phyloP scores from a whole-genome alignment of 1,140 invertebrate genomes.

The Drosophila nigromelanica region DNA sequence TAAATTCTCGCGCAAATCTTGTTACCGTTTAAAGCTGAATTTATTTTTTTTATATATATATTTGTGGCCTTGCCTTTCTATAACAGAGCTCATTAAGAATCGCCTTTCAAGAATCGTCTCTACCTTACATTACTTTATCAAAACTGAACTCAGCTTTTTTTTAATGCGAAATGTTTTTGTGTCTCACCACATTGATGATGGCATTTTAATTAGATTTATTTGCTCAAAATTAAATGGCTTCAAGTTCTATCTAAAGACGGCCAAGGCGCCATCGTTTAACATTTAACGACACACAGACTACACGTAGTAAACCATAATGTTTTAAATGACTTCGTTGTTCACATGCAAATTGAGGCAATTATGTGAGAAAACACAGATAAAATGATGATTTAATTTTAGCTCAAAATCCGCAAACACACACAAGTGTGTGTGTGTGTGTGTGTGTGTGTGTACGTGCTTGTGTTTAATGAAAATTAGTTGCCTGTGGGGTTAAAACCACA shows the following conservation, averaged over 20 bases:
- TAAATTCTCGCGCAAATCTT: conserved; percentile 10
- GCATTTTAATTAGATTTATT: conserved; percentile 35
- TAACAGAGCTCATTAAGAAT: conserved; percentile 7
- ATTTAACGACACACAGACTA: conserved; percentile 21
- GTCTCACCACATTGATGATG: conserved; percentile 5
- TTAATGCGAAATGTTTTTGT: conserved; percentile 1
- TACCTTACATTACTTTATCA: not conserved
- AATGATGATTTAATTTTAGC: conserved; percentile 79
- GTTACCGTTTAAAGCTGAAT: no score
- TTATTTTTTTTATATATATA: not conserved
- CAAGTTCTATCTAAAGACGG: conserved; percentile 33
- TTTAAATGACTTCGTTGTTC: conserved; percentile 51
- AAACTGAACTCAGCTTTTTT: no score
- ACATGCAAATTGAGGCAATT: conserved; percentile 80
- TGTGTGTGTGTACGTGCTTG: conserved; percentile 6
- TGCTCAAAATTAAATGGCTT: conserved; percentile 6
- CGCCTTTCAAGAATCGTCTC: not conserved
- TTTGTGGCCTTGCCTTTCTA: conserved; percentile 10
- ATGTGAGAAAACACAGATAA: conserved; percentile 72
- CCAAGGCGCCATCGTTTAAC: conserved; percentile 47
- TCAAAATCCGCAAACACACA: conserved; percentile 13
- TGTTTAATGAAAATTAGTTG: conserved; percentile 33
- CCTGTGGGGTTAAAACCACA: conserved; percentile 47
- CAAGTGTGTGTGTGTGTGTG: conserved; percentile 1
- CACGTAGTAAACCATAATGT: conserved; percentile 20